These are phyloP conservation scores for Globicephala melas DNA, from an alignment of 2,113 vertebrate species.

Conservation along the genomic window DNA sequence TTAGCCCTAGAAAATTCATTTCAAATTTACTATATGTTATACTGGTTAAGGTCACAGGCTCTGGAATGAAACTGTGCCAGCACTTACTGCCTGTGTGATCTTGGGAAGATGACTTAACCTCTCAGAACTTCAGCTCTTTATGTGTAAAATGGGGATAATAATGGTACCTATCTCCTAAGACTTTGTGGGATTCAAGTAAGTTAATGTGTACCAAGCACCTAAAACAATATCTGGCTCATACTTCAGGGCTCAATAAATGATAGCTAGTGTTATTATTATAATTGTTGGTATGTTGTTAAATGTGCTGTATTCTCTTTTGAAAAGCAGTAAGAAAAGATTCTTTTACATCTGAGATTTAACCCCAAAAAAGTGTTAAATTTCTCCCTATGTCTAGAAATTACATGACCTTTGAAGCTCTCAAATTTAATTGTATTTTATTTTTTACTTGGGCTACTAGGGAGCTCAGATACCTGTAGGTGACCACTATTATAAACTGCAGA, in stretches of 20 bases:
- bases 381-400: not conserved
- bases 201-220: not conserved
- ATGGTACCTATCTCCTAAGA: not conserved
- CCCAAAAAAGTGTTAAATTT: not conserved
- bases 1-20: not conserved
- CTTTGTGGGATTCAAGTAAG: not conserved
- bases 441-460: not conserved
- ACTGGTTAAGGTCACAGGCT: not conserved
- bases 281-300: not conserved
- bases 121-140: not conserved
- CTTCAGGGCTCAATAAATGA: not conserved
- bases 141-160: not conserved
- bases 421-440: not conserved
- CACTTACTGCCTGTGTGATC: not conserved
- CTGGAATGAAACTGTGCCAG: not conserved
- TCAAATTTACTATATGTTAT: not conserved
- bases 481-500: not conserved
- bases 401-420: not conserved
- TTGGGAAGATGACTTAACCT: not conserved
- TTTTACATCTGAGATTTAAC: not conserved
- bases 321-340: not conserved
- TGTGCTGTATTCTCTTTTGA: not conserved
- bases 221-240: not conserved
- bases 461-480: not conserved
- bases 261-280: not conserved